These are phyloP conservation scores for Parnassius mnemosyne DNA, from an alignment of 2,888 invertebrate species.

Conservation along the genomic window DNA sequence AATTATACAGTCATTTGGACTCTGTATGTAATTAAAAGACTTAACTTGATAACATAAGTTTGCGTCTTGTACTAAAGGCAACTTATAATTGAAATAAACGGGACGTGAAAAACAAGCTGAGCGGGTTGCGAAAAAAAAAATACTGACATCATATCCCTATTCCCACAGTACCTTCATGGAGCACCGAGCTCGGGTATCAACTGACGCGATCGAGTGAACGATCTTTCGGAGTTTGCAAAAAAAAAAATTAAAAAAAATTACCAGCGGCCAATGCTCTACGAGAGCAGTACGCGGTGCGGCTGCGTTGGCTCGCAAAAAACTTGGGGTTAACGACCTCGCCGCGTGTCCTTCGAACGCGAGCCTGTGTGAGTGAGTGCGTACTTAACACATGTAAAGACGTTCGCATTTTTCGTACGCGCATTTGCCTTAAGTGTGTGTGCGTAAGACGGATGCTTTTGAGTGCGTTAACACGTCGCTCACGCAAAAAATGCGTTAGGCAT, in stretches of 20 bases:
- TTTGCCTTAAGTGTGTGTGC: constrained; percentile 43
- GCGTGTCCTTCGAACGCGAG: constrained; percentile 70
- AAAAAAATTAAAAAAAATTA: constrained; percentile 46
- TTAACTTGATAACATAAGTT: constrained; percentile 12
- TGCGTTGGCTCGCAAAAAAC: constrained; percentile 73
- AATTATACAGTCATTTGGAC: background rate
- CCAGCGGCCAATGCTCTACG: constrained; percentile 71
- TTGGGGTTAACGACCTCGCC: constrained; percentile 69
- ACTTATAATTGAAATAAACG: constrained; percentile 55
- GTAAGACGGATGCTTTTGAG: constrained; percentile 47
- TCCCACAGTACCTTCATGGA: constrained; percentile 52
- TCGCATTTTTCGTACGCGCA: constrained; percentile 50
- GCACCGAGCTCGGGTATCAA: constrained; percentile 48
- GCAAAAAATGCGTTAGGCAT: constrained; percentile 42
- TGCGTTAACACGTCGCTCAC: constrained; percentile 57
- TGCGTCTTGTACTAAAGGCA: constrained; percentile 19
- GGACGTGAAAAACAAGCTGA: constrained; percentile 40
- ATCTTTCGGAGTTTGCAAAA: constrained; percentile 53
- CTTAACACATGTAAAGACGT: constrained; percentile 31
- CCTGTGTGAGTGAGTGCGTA: constrained; percentile 64
- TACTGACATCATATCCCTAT: constrained; percentile 67
- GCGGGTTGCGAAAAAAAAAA: constrained; percentile 42
- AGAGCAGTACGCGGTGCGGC: constrained; percentile 64
- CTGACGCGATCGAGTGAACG: constrained; percentile 57
- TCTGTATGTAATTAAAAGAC: constrained; percentile 11